Evolutionary conservation across 2,888 invertebrate genomes (phyloP), one percentile per base, ranked within the genome.

Genomic region (Thyatira batis): DNA sequence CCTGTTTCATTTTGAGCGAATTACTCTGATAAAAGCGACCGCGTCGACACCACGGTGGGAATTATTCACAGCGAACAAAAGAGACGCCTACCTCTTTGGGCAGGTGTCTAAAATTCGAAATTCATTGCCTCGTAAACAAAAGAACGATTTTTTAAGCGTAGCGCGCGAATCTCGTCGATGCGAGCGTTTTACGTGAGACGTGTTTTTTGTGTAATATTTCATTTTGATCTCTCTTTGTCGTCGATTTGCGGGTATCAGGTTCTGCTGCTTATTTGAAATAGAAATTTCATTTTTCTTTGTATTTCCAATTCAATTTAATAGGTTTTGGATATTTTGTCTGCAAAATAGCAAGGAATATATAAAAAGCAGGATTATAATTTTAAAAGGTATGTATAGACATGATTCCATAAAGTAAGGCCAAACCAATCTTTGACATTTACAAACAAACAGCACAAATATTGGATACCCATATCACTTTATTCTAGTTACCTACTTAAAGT

Each of bases 121-220:
- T 87, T 87, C 86, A 88, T 87, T 82, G 84, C 84, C 73, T 76
- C 82, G 81, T 84, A 87, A 85, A 87, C 85, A 88, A 85, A 79
- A 78, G 80, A 74, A 80, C 76, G 71, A 80, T 83, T 87, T 85
- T 85, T 80, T 76, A 80, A 81, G 67, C 77, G 39, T 39, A 39
- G 8, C 17, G 39, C 17, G 39, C 39, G 39, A 39, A 33, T 39
- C 4, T n/a, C 63, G 20, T 70, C 70, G 62, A 61, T 66, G 67
- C 65, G 73, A 74, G 72, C 68, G 67, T 70, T 71, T 68, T 66
- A 56, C 48, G 46, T 30, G 57, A 49, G 52, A 61, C 63, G 68
- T 65, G 61, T 63, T 63, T 63, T 59, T 60, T 69, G 71, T 67
- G 65, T 65, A 71, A 77, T 83, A 77, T 77, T 80, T 78, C 79